Evolutionary conservation across 2,888 invertebrate species (phyloP), one percentile per base, ranked within the genome.

Genomic region (Leistus spinibarbis): DNA sequence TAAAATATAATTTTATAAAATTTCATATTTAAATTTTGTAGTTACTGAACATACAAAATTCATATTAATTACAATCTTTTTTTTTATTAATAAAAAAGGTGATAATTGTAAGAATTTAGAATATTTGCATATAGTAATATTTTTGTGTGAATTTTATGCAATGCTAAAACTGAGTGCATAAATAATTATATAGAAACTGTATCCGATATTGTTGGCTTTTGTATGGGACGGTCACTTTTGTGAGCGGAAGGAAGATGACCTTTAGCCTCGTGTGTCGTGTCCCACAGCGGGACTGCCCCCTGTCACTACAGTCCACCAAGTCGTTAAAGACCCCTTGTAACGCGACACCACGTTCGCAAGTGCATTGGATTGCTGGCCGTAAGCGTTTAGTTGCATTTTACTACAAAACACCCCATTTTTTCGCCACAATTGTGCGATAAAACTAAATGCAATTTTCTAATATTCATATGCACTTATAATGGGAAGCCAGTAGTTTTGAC

Each of bases 351-450:
- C 0, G 10, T 1, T n/a, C 5, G 13, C n/a, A 13, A 65, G 5
- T n/a, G 17, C 4, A 24, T 54, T 79, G 80, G 77, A 17, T 72
- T n/a, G 19, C 66, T 77, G 65, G 22, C 57, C 19, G 56, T 17
- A 68, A 76, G 76, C 76, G 75, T 77, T 79, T 76, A 79, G 79
- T 78, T 77, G 78, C 80, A 80, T 82, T 82, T 83, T 82, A 81
- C 79, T 79, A 78, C 80, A 80, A 81, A 81, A 81, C 81, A 80
- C 82, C 83, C 83, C 79, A 82, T 82, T 82, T 83, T 83, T 83
- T 81, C 81, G 78, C 82, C 83, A 80, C 82, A 83, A 82, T 82
- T 83, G 83, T 80, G 79, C 80, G 80, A 79, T 80, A 79, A 80
- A 79, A 79, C 80, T 79, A 81, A 82, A 82, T 81, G 81, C 79